These are phyloP conservation scores for Dendrolimus kikuchii DNA, from an alignment of 1,140 invertebrate genomes.

Conservation along the genomic window DNA sequence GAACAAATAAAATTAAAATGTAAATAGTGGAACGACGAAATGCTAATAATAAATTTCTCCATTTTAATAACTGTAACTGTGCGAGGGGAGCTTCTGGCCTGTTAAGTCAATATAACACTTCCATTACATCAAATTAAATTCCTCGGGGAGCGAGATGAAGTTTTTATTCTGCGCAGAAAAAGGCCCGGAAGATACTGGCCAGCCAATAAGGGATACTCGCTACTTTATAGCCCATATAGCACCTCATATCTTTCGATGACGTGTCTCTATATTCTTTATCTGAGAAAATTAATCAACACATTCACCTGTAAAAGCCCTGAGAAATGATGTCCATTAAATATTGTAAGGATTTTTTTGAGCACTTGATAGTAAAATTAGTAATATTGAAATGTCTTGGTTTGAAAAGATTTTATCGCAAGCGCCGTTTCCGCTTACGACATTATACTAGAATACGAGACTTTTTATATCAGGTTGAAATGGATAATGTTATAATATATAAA, in stretches of 20 bases:
- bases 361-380: too few species aligned
- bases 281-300: neutral
- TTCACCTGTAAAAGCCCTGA: neutral
- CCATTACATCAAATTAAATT: slow-evolving; percentile 72
- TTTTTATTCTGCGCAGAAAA: slow-evolving; percentile 66
- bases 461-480: too few species aligned
- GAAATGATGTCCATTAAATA: neutral
- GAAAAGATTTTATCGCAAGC: too few species aligned
- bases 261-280: slow-evolving; percentile 2
- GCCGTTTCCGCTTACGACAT: too few species aligned
- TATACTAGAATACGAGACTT: too few species aligned
- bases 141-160: slow-evolving; percentile 67
- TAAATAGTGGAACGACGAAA: slow-evolving; percentile 66
- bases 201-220: slow-evolving; percentile 25
- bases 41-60: slow-evolving; percentile 71
- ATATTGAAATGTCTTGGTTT: too few species aligned
- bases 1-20: slow-evolving; percentile 71
- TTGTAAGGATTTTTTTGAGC: too few species aligned
- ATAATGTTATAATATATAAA: too few species aligned
- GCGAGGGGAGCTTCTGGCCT: slow-evolving; percentile 64
- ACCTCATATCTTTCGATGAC: slow-evolving; percentile 15
- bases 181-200: slow-evolving; percentile 50
- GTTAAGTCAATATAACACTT: slow-evolving; percentile 72
- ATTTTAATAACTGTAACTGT: slow-evolving; percentile 70
- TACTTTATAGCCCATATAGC: slow-evolving; percentile 19